These are phyloP conservation scores for Thelaira solivaga DNA, from an alignment of 2,888 invertebrate genomes.

Conservation along the genomic window DNA sequence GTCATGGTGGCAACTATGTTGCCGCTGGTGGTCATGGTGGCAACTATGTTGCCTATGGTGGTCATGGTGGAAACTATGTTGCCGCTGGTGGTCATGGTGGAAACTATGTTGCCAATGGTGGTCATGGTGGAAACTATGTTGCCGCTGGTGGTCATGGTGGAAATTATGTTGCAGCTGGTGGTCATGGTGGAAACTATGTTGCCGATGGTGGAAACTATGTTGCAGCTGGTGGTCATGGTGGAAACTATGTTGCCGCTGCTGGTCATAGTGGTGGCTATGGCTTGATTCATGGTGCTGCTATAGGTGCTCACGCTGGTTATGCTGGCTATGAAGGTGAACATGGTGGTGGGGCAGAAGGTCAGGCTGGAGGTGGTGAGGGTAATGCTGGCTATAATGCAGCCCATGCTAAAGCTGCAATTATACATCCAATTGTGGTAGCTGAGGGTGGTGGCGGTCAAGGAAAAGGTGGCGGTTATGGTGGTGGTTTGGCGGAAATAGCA, in stretches of 20 bases:
- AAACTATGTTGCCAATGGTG: background rate
- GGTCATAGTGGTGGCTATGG: background rate
- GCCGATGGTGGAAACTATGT: background rate
- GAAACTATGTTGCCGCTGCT: background rate
- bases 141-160: background rate
- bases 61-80: constrained; percentile 6
- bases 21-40: background rate
- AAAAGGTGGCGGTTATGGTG: constrained; percentile 7
- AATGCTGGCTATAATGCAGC: constrained; percentile 6
- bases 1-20: background rate
- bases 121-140: background rate
- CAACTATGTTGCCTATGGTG: no score
- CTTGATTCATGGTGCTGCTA: no score
- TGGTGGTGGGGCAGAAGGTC: background rate
- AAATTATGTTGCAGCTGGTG: background rate
- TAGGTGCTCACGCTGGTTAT: constrained; percentile 7
- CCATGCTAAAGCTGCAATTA: constrained; percentile 37
- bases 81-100: background rate
- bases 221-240: background rate
- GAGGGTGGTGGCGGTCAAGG: constrained; percentile 3
- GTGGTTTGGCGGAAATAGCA: background rate
- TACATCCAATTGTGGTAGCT: constrained; percentile 68
- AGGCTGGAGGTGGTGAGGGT: constrained; percentile 12
- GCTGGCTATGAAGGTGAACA: background rate
- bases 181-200: background rate